Evolutionary conservation across 2,797 vertebrate genomes (phyloP), one percentile per base, ranked within the genome.

Genomic region (Eurystomus glaucurus): DNA sequence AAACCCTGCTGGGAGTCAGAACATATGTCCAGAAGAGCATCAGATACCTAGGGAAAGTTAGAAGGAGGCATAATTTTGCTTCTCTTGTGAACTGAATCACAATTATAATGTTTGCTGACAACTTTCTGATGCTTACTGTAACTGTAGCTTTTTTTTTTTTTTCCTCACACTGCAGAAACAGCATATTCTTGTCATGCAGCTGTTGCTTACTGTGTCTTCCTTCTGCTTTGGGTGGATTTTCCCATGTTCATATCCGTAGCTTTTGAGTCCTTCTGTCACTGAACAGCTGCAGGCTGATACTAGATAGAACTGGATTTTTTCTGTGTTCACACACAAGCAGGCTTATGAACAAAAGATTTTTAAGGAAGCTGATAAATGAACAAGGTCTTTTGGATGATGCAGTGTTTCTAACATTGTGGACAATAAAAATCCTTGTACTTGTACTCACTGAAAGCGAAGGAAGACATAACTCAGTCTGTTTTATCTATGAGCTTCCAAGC

Each of bases 281-380:
- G 98, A 99, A 99, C 99, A 99, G 99, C 99, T 99, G 99, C 98
- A 97, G 92, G 97, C 98, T 98, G 99, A 99, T 99, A 99, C 96
- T 96, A 98, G 97, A 98, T 98, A 98, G 98, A 98, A 97, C 93
- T 98, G 96, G 82, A 57, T 97, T 98, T 93, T 52, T 98, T 96
- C 98, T 98, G 96, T 98, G 95, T 96, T 96, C 92, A 91, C 97
- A 96, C 96, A 97, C 96, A 97, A 97, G 97, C 85, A 72, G 80
- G 98, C 95, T 97, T 96, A 91, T 88, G 97, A 99, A 99, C 98
- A 99, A 99, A 99, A 97, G 96, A 88, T 95, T 98, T 98, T 98
- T 94, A 97, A 98, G 98, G 96, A 95, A 94, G 78, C 96, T 98
- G 97, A 98, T 98, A 98, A 98, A 97, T 97, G 97, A 98, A 91